Percentiles rank a stretch among this genome's conserved stretches.
phyloP scores from a whole-genome alignment of 2,888 invertebrate species.

The Acleris literana region DNA sequence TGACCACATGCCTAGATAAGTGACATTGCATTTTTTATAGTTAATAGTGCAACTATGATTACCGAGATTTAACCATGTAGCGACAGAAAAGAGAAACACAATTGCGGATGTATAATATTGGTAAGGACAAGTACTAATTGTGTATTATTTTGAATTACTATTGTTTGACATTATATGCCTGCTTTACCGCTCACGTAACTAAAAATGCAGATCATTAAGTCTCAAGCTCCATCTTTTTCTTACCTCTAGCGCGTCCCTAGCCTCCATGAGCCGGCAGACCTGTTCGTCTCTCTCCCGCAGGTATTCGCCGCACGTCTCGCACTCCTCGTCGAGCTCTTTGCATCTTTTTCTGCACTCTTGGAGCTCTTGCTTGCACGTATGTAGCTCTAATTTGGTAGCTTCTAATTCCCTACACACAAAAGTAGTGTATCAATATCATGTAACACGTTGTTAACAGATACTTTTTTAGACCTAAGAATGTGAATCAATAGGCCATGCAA shows the following conservation, averaged over 20 bases:
- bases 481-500: too few species aligned
- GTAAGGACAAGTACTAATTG: too few species aligned
- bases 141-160: too few species aligned
- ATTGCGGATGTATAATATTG: too few species aligned
- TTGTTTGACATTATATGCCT: too few species aligned
- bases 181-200: too few species aligned
- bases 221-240: neutral
- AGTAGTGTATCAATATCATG: neutral
- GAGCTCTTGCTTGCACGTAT: conserved; percentile 58
- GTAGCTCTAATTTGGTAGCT: conserved; percentile 55
- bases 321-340: conserved; percentile 73
- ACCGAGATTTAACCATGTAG: too few species aligned
- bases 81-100: too few species aligned
- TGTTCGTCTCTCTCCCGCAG: conserved; percentile 64
- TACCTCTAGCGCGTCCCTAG: conserved; percentile 64
- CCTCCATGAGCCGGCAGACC: conserved; percentile 57
- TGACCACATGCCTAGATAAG: too few species aligned
- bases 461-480: neutral
- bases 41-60: too few species aligned
- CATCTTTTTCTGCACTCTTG: conserved; percentile 59
- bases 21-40: too few species aligned
- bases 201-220: too few species aligned
- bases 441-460: neutral
- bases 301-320: conserved; percentile 70
- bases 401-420: conserved; percentile 64